Percentiles rank a stretch among this genome's conserved stretches.
These are phyloP conservation scores for Arothron firmamentum DNA, from an alignment of 2,113 vertebrate species.

Conservation along the genomic window DNA sequence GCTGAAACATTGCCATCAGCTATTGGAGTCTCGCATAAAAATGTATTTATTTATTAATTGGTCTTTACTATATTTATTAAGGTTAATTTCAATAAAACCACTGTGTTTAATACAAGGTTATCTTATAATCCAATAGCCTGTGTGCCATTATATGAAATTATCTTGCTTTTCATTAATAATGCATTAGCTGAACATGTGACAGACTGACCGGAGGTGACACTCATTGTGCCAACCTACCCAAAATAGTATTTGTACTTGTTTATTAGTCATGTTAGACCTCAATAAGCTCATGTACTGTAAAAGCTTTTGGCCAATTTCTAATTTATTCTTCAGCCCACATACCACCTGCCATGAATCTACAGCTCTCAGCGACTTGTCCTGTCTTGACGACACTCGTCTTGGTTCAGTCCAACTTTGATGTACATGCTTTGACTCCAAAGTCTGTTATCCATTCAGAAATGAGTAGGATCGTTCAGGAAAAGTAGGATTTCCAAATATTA, in stretches of 20 bases:
- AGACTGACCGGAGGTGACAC: not conserved
- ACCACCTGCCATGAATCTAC: not conserved
- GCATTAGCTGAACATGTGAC: not conserved
- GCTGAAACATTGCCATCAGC: not conserved
- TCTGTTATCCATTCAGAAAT: not conserved
- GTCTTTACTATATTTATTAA: not conserved
- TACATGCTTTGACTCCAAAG: not conserved
- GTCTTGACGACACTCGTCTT: too few relatives aligned
- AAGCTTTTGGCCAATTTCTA: slow-evolving; percentile 6
- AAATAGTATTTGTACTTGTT: not conserved
- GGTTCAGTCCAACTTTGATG: not conserved
- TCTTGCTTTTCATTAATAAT: not conserved
- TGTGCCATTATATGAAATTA: too few relatives aligned
- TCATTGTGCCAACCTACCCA: not conserved
- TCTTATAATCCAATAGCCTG: too few relatives aligned
- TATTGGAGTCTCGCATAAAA: not conserved
- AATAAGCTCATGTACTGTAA: not conserved
- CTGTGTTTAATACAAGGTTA: not conserved
- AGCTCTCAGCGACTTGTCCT: not conserved
- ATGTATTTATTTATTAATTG: not conserved
- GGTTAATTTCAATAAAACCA: not conserved
- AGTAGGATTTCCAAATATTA: too few relatives aligned
- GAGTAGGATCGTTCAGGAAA: too few relatives aligned
- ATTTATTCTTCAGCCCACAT: slow-evolving; percentile 16
- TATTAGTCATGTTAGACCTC: too few relatives aligned